phyloP scores from a whole-genome alignment of 2,888 invertebrate genomes.

The Acholoe squamosa region DNA sequence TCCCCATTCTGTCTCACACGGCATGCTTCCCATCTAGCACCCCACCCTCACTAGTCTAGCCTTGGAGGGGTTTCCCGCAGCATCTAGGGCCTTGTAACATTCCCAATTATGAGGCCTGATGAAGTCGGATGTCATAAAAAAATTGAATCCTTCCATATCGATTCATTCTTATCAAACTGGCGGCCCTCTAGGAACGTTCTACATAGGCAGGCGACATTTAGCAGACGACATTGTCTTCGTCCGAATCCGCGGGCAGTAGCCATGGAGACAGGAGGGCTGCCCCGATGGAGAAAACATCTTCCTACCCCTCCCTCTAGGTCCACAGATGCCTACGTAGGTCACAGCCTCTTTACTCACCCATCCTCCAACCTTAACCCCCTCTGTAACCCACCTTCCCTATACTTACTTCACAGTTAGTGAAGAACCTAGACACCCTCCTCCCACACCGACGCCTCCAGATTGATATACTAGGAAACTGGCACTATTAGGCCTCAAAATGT shows the following conservation, averaged over 20 bases:
- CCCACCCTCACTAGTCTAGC: not conserved
- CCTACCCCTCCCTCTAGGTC: not conserved
- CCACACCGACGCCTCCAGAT: not conserved
- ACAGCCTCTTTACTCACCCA: not conserved
- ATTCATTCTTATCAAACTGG: constrained; percentile 24
- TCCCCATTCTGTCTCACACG: too few relatives aligned
- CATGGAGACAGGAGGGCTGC: too few relatives aligned
- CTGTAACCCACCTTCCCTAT: not conserved
- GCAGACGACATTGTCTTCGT: not conserved
- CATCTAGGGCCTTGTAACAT: constrained; percentile 21
- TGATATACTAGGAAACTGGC: too few relatives aligned
- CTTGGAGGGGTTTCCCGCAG: not conserved
- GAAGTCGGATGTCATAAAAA: not conserved
- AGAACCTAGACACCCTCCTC: not conserved
- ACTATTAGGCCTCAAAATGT: too few relatives aligned
- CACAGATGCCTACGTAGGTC: not conserved
- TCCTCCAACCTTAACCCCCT: not conserved
- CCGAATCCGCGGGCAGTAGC: too few relatives aligned
- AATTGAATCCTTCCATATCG: constrained; percentile 13
- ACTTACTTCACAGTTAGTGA: constrained; percentile 1
- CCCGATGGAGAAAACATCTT: too few relatives aligned
- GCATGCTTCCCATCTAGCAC: too few relatives aligned
- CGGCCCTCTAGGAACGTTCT: not conserved
- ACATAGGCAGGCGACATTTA: not conserved
- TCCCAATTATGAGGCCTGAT: constrained; percentile 51